phyloP scores from a whole-genome alignment of 2,797 vertebrate genomes.

The Gymnocypris eckloni region DNA sequence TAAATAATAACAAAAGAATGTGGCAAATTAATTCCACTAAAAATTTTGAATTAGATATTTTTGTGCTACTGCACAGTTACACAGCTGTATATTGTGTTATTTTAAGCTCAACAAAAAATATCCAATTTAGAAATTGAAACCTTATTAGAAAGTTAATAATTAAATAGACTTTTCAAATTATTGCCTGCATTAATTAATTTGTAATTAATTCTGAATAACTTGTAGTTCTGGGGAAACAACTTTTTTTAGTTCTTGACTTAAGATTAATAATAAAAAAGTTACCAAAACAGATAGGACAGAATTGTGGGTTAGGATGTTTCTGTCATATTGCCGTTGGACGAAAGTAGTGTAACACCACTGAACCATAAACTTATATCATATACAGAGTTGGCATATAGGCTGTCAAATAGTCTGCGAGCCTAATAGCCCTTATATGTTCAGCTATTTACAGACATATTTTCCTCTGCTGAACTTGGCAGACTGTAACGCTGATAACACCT shows the following conservation, averaged over 20 bases:
- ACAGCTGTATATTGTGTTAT: background rate
- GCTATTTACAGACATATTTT: slow-evolving; percentile 27
- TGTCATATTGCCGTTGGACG: too few species aligned
- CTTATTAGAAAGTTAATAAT: background rate
- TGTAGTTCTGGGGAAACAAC: too few species aligned
- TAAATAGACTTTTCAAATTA: background rate
- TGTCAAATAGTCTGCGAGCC: background rate
- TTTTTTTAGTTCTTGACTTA: background rate
- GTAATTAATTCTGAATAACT: background rate
- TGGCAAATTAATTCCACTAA: background rate
- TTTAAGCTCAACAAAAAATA: background rate
- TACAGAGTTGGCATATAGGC: background rate
- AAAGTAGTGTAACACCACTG: background rate
- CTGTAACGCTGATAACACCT: slow-evolving; percentile 17
- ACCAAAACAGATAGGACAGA: background rate
- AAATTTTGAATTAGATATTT: background rate
- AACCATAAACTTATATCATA: background rate
- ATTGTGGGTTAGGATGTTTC: background rate
- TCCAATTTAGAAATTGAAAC: background rate
- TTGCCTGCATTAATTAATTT: background rate
- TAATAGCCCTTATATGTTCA: slow-evolving; percentile 2
- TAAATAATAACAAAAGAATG: background rate
- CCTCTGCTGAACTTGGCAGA: slow-evolving; percentile 4
- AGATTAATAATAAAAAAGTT: background rate
- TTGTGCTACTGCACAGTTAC: background rate